These are phyloP conservation scores for Campoplex capitator DNA, from an alignment of 2,888 invertebrate genomes.

Conservation along the genomic window DNA sequence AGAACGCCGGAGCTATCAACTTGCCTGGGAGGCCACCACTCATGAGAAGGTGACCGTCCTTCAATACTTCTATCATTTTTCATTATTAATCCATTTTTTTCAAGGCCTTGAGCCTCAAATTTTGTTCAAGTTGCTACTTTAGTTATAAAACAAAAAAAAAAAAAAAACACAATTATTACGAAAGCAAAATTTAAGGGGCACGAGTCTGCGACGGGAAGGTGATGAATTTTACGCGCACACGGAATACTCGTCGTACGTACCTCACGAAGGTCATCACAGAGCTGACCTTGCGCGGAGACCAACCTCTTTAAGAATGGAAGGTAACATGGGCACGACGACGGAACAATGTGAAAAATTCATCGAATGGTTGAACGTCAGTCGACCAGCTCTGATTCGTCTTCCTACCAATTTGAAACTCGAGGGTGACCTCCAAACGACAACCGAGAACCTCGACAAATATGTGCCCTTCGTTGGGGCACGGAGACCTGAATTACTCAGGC, in stretches of 20 bases:
- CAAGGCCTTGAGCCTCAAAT: neutral
- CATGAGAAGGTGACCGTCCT: slow-evolving; percentile 74
- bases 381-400: slow-evolving; percentile 84
- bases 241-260: slow-evolving; percentile 85
- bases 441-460: slow-evolving; percentile 85
- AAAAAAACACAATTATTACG: neutral
- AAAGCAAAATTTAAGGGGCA: slow-evolving; percentile 71
- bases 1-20: slow-evolving; percentile 57
- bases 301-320: slow-evolving; percentile 85
- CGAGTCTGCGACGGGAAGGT: slow-evolving; percentile 78
- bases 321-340: slow-evolving; percentile 85
- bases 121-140: neutral
- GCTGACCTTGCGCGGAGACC: slow-evolving; percentile 84
- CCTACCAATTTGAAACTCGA: slow-evolving; percentile 85
- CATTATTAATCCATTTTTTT: neutral
- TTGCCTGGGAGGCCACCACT: slow-evolving; percentile 70
- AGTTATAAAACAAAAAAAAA: neutral
- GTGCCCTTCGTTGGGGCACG: slow-evolving; percentile 83
- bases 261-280: slow-evolving; percentile 84
- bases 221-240: slow-evolving; percentile 83
- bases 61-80: neutral
- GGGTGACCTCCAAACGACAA: slow-evolving; percentile 84
- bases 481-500: slow-evolving; percentile 83
- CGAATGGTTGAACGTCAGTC: slow-evolving; percentile 80
- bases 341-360: slow-evolving; percentile 85